phyloP scores from a whole-genome alignment of 2,113 vertebrate species.

The Erythrocercus mccallii region DNA sequence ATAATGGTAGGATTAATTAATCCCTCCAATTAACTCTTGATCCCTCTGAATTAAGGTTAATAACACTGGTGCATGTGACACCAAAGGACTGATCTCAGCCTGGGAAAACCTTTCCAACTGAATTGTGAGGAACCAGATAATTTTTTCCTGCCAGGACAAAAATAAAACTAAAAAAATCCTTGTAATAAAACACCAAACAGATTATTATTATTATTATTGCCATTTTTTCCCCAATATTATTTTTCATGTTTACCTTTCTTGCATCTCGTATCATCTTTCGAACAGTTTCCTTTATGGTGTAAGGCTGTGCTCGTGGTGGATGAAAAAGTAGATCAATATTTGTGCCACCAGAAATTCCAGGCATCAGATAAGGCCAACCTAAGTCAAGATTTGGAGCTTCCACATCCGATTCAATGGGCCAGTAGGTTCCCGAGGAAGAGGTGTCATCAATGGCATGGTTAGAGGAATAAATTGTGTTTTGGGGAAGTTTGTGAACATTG shows the following conservation, averaged over 20 bases:
- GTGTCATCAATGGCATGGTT: constrained; percentile 69
- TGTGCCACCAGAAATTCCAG: constrained; percentile 78
- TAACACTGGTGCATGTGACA: background rate
- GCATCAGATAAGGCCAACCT: constrained; percentile 88
- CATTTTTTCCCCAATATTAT: background rate
- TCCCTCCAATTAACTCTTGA: background rate
- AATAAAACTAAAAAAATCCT: background rate
- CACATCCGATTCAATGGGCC: constrained; percentile 91
- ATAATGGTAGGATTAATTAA: background rate
- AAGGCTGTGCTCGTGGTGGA: constrained; percentile 86
- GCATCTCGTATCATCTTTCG: constrained; percentile 90
- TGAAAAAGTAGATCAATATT: constrained; percentile 91
- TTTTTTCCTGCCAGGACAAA: background rate
- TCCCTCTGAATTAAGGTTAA: background rate
- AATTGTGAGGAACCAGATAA: background rate
- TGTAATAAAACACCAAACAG: background rate
- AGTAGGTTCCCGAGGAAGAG: constrained; percentile 94
- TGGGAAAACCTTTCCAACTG: background rate
- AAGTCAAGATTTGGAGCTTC: constrained; percentile 91
- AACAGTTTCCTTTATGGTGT: constrained; percentile 93
- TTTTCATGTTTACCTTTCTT: constrained; percentile 83
- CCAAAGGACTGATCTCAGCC: background rate
- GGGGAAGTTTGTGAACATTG: constrained; percentile 72
- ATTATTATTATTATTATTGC: background rate
- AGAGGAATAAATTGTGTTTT: constrained; percentile 65